These are phyloP conservation scores for Amniataba percoides DNA, from an alignment of 2,797 vertebrate species.

Conservation along the genomic window DNA sequence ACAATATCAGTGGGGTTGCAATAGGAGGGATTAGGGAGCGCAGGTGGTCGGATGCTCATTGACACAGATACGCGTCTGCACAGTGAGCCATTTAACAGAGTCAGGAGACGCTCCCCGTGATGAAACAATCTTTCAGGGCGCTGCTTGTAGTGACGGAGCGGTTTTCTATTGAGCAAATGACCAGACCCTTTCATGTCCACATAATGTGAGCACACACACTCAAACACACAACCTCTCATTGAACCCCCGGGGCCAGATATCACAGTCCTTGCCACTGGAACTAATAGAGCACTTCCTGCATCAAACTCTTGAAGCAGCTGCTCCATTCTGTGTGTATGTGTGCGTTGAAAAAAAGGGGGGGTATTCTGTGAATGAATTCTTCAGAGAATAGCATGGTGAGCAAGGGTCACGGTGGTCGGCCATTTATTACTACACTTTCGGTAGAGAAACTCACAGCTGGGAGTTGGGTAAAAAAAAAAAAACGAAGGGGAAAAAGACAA, in stretches of 20 bases:
- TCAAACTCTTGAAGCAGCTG: conserved; percentile 79
- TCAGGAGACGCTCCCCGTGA: conserved; percentile 18
- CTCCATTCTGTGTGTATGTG: conserved; percentile 64
- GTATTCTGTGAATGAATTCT: conserved; percentile 64
- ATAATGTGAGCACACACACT: conserved; percentile 28
- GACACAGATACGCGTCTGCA: conserved; percentile 46
- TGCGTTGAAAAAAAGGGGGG: conserved; percentile 47
- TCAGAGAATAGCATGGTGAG: conserved; percentile 60
- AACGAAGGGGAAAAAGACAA: conserved; percentile 37
- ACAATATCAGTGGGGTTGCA: conserved; percentile 39
- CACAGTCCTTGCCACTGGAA: conserved; percentile 79
- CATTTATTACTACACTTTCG: conserved; percentile 55
- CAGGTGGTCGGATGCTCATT: conserved; percentile 55
- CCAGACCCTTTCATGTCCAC: conserved; percentile 41
- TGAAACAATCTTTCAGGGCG: conserved; percentile 47
- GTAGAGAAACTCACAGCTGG: conserved; percentile 61
- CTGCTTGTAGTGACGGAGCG: conserved; percentile 37
- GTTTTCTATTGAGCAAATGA: conserved; percentile 60
- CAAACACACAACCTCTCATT: conserved; percentile 58
- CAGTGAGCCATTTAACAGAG: not conserved
- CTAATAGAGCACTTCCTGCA: conserved; percentile 84
- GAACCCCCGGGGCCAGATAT: conserved; percentile 77
- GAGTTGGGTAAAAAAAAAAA: conserved; percentile 34
- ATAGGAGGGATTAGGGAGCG: conserved; percentile 1
- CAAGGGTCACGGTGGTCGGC: conserved; percentile 62